These are phyloP conservation scores for Geotrupes spiniger DNA, from an alignment of 2,888 invertebrate species.

Conservation along the genomic window DNA sequence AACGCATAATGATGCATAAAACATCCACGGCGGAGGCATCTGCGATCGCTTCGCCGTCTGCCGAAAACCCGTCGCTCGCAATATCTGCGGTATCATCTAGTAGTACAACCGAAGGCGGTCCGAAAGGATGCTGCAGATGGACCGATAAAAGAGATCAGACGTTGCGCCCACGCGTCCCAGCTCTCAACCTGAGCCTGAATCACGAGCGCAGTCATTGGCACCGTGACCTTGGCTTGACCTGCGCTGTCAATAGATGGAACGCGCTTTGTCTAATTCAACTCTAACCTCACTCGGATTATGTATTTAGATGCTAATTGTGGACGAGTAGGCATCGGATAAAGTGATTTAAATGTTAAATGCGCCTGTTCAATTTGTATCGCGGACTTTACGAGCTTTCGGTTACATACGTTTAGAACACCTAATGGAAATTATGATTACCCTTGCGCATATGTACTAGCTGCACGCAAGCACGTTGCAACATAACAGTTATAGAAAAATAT, in stretches of 20 bases:
- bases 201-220: slow-evolving; percentile 38
- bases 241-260: slow-evolving; percentile 31
- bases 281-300: slow-evolving; percentile 28
- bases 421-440: too few species aligned
- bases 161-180: slow-evolving; percentile 32
- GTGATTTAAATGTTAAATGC: slow-evolving; percentile 18
- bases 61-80: slow-evolving; percentile 17
- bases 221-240: slow-evolving; percentile 39
- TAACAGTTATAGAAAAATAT: too few species aligned
- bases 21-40: too few species aligned
- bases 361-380: slow-evolving; percentile 12
- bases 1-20: too few species aligned
- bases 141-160: slow-evolving; percentile 36
- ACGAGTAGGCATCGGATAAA: slow-evolving; percentile 12
- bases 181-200: slow-evolving; percentile 30
- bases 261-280: slow-evolving; percentile 30
- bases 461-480: background rate
- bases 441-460: background rate
- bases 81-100: slow-evolving; percentile 21
- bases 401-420: slow-evolving; percentile 7
- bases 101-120: slow-evolving; percentile 26
- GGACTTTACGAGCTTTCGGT: background rate
- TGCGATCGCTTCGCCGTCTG: slow-evolving; percentile 12
- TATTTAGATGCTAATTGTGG: slow-evolving; percentile 28
- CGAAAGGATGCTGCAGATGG: slow-evolving; percentile 28